These are phyloP conservation scores for Gryllus bimaculatus DNA, from an alignment of 1,140 invertebrate genomes.

Conservation along the genomic window DNA sequence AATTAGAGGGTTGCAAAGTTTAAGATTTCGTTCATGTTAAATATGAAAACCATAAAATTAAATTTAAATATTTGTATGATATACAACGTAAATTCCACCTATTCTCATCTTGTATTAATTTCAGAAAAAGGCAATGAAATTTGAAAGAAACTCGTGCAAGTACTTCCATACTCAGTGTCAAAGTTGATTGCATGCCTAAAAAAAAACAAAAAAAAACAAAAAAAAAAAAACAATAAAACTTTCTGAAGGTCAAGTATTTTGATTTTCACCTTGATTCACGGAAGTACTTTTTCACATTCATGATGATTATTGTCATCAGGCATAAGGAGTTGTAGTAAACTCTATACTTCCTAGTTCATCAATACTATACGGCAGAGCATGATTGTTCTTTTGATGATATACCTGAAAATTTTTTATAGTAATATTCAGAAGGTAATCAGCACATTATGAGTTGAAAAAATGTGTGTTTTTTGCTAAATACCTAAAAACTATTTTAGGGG, in stretches of 20 bases:
- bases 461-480: too few species aligned
- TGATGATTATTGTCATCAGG: constrained; percentile 17
- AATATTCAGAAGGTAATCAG: background rate
- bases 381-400: constrained; percentile 12
- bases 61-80: too few species aligned
- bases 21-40: too few species aligned
- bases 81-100: background rate
- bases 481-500: background rate
- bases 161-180: background rate
- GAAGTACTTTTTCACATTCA: constrained; percentile 12
- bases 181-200: background rate
- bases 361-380: constrained; percentile 24
- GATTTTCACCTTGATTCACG: constrained; percentile 6
- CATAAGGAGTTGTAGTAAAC: constrained; percentile 26
- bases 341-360: constrained; percentile 28
- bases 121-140: background rate
- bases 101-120: background rate
- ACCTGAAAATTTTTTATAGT: constrained; percentile 16
- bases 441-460: background rate
- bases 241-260: background rate
- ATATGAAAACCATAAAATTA: too few species aligned
- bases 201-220: too few species aligned
- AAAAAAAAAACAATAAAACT: too few species aligned
- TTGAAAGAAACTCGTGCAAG: background rate
- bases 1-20: too few species aligned